These are phyloP conservation scores for Molossus alvarezi DNA, from an alignment of 2,797 vertebrate species.

Conservation along the genomic window DNA sequence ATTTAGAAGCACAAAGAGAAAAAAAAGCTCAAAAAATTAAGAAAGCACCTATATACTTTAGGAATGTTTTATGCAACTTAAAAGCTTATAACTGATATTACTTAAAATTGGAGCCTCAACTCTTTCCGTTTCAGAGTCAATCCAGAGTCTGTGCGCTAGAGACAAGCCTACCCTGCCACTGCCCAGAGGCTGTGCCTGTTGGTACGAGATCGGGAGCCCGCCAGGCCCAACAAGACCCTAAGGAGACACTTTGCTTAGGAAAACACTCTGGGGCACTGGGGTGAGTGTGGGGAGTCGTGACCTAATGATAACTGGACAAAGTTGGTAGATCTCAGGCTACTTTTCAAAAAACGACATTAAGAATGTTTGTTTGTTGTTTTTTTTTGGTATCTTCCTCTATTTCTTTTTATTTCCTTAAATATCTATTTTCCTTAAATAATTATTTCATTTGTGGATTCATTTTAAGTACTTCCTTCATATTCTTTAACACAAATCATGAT, in stretches of 20 bases:
- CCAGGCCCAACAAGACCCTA: too few species aligned
- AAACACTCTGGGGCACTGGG: fast-evolving
- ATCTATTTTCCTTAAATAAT: not conserved
- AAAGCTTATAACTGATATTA: not conserved
- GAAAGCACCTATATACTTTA: not conserved
- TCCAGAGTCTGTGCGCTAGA: not conserved
- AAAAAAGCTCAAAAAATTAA: not conserved
- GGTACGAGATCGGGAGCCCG: not conserved
- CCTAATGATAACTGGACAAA: not conserved
- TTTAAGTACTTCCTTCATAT: not conserved
- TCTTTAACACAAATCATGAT: not conserved
- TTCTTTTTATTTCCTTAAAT: not conserved
- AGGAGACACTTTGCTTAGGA: not conserved
- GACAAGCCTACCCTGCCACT: not conserved
- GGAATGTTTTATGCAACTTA: not conserved
- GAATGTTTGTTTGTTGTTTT: not conserved
- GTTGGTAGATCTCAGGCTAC: not conserved
- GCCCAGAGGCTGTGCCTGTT: not conserved
- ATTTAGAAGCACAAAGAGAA: not conserved
- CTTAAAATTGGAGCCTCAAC: not conserved
- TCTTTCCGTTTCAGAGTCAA: not conserved
- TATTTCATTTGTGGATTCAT: not conserved
- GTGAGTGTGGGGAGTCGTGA: not conserved
- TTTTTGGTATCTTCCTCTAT: too few species aligned
- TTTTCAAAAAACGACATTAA: not conserved